Evolutionary conservation across 2,888 invertebrate species (phyloP), one percentile per base, ranked within the genome.

Genomic region (Drosophila paucipuncta): DNA sequence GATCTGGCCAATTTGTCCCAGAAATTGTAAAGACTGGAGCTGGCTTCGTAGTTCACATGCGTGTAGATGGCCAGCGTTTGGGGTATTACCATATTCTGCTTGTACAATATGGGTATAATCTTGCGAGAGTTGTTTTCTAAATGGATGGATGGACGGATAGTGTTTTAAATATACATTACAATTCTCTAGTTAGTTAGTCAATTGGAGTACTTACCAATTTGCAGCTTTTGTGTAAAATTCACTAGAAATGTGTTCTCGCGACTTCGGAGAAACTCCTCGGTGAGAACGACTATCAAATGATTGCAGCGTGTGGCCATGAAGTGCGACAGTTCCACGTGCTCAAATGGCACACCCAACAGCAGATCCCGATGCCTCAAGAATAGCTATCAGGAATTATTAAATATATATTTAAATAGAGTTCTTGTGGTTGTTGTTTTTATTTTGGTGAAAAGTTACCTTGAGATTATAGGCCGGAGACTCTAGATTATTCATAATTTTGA

Each of bases 291-390:
- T 70, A 98, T 95, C 80, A 98, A 94, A 85, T 96, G 95, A 76
- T 95, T 95, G 91, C 98, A 98, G 35, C 98, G 94, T 83, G 96
- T 95, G 5, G 96, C 94, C 88, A 97, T 97, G 58, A 97, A 94
- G 81, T 95, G 94, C 65, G 96, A 95, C 11, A 97, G 95, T 1
- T 96, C 96, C 75, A 95, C 95, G 90, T 96, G 96, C 89, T 96
- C 96, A 68, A 96, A 96, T 58, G 95, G 94, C 71, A 95, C 94
- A 0, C 97, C 97, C 2, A 95, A 95, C 50, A 96, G 94, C 59
- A 97, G 92, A 92, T 97, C 96, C 72, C 96, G 94, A 81, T 97
- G 96, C 92, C 96, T 96, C 2, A 96, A 94, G 90, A 97, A 97
- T 18, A 97, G 92, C 96, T 96, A 6, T 25, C 2, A 2, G 30